phyloP scores from a whole-genome alignment of 2,888 invertebrate genomes.

The Aphidoletes aphidimyza region DNA sequence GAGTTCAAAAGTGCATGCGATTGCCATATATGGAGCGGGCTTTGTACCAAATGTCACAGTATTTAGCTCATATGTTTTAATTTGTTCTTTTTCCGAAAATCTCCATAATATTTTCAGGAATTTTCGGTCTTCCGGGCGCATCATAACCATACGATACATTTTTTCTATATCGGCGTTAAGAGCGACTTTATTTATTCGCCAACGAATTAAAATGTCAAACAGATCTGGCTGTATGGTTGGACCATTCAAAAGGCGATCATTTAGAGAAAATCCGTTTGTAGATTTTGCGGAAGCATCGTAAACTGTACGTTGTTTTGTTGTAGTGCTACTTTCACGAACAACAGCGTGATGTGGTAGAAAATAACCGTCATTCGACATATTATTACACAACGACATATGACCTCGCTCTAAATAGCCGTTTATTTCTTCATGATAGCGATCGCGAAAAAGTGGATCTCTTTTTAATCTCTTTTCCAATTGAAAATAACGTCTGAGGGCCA shows the following conservation, averaged over 20 bases:
- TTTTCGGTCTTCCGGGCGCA: constrained; percentile 55
- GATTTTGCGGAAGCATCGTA: constrained; percentile 55
- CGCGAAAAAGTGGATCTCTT: neutral
- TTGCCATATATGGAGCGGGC: constrained; percentile 58
- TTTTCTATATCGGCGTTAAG: constrained; percentile 57
- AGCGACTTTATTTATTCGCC: too few species aligned
- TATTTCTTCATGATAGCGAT: neutral
- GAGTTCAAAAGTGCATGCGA: constrained; percentile 57
- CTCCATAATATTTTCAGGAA: constrained; percentile 57
- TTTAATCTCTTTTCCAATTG: neutral
- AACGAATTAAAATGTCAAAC: constrained; percentile 55
- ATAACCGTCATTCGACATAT: neutral
- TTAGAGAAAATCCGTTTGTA: constrained; percentile 55
- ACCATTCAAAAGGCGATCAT: constrained; percentile 56
- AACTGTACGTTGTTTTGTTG: constrained; percentile 55
- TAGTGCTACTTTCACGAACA: neutral
- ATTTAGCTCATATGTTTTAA: constrained; percentile 57
- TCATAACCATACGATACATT: constrained; percentile 56
- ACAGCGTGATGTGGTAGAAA: constrained; percentile 54
- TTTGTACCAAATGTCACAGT: constrained; percentile 58
- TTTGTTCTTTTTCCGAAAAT: constrained; percentile 10
- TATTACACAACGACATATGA: neutral
- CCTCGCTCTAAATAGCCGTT: neutral
- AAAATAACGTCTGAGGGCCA: neutral
- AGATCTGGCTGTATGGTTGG: constrained; percentile 56